Evolutionary conservation across 2,797 vertebrate species (phyloP).

Genomic region (Todus mexicanus): DNA sequence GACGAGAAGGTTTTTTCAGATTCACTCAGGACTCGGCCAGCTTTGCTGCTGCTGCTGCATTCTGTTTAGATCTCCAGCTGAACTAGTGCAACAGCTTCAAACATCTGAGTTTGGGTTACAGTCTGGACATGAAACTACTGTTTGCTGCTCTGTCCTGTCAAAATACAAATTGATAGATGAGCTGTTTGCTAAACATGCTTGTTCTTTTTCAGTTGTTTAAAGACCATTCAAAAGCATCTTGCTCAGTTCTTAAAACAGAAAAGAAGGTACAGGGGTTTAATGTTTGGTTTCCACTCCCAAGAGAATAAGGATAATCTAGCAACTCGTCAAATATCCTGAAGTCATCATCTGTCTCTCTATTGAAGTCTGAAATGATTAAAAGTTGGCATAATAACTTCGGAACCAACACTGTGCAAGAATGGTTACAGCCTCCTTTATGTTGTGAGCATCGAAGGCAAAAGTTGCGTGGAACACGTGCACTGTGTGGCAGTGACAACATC

Average conservation of each 20-base stretch:
- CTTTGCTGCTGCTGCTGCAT: background rate
- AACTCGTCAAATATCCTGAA: background rate
- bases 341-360: background rate
- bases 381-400: background rate
- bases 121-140: background rate
- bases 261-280: background rate
- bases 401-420: background rate
- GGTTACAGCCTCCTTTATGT: background rate
- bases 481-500: background rate
- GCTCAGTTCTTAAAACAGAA: background rate
- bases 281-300: background rate
- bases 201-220: background rate
- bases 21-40: background rate
- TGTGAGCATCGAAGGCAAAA: background rate
- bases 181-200: background rate
- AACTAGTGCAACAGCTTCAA: background rate
- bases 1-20: background rate
- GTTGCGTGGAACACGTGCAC: background rate
- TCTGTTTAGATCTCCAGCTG: background rate
- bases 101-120: background rate
- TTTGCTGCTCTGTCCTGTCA: background rate
- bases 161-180: background rate
- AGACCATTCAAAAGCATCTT: background rate
- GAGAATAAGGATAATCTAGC: background rate
- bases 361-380: background rate